Percentiles rank a stretch among this genome's conserved stretches.
Conservation (phyloP, 2,888 invertebrate genomes). For the Cetonia aurata region DNA sequence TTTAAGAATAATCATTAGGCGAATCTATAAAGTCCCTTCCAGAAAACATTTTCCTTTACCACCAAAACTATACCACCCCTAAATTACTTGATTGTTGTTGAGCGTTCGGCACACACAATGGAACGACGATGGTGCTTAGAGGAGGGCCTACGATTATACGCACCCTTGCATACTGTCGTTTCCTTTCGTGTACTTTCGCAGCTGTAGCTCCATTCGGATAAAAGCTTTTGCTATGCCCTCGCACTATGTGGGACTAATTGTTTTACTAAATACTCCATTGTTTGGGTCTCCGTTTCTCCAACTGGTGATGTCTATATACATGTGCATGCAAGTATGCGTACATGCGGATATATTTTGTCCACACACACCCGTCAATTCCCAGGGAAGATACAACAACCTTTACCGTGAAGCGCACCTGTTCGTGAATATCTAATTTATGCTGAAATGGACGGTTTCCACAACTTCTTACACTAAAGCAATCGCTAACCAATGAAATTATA, state of each 20-base stretch:
- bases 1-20: too few relatives aligned
- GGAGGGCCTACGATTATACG: conserved; percentile 14
- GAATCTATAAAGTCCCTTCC: too few relatives aligned
- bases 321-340: conserved; percentile 21
- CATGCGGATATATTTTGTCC: conserved; percentile 1
- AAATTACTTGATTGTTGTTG: too few relatives aligned
- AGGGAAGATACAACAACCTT: conserved; percentile 6
- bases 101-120: not conserved
- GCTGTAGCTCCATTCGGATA: conserved; percentile 16
- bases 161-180: conserved; percentile 19
- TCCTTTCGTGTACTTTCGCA: conserved; percentile 22
- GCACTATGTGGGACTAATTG: conserved; percentile 38
- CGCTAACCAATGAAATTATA: too few relatives aligned
- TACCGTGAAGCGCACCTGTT: conserved; percentile 6
- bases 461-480: too few relatives aligned
- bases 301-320: conserved; percentile 18
- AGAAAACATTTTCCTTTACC: too few relatives aligned
- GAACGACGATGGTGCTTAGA: conserved; percentile 12
- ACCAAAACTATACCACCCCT: too few relatives aligned
- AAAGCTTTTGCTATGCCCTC: conserved; percentile 19
- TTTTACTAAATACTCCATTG: conserved; percentile 42
- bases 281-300: conserved; percentile 18
- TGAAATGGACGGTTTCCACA: not conserved
- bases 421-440: conserved; percentile 14
- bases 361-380: conserved; percentile 5